Conservation (phyloP, 2,888 invertebrate species). For the Oxyscelio sp. region DNA sequence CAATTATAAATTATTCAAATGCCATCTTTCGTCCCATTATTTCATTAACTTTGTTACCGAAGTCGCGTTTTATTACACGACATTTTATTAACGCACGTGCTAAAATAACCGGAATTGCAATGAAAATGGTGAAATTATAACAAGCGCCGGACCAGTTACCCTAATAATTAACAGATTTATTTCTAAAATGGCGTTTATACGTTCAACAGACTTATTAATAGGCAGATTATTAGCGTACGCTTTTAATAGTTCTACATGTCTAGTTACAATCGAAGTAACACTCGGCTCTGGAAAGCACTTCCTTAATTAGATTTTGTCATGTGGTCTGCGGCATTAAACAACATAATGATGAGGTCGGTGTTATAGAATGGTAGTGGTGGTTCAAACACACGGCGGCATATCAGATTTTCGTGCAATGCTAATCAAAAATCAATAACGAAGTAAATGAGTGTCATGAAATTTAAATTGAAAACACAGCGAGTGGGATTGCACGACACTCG, state of each 20-base stretch:
- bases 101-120: not conserved
- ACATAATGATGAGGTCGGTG: slow-evolving; percentile 62
- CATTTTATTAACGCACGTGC: not conserved
- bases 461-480: slow-evolving; percentile 40
- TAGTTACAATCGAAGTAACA: slow-evolving; percentile 34
- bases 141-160: not conserved
- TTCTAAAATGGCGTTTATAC: not conserved
- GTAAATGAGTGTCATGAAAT: slow-evolving; percentile 36
- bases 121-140: not conserved
- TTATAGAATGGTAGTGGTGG: slow-evolving; percentile 37
- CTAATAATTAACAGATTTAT: not conserved
- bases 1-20: slow-evolving; percentile 4
- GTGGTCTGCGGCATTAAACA: slow-evolving; percentile 62
- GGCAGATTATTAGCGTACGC: slow-evolving; percentile 16
- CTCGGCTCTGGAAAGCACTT: slow-evolving; percentile 34
- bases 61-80: not conserved
- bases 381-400: slow-evolving; percentile 22
- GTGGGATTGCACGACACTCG: not conserved
- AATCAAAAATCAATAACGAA: slow-evolving; percentile 52
- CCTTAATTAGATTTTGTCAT: slow-evolving; percentile 64
- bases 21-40: not conserved
- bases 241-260: slow-evolving; percentile 18
- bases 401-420: slow-evolving; percentile 37
- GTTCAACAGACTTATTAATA: slow-evolving; percentile 41
- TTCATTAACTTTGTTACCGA: slow-evolving; percentile 12